Evolutionary conservation across 64 coral and sea anemone species (phyloP), one percentile per base, ranked within the genome.

Genomic region (Exaiptasia diaphana): DNA sequence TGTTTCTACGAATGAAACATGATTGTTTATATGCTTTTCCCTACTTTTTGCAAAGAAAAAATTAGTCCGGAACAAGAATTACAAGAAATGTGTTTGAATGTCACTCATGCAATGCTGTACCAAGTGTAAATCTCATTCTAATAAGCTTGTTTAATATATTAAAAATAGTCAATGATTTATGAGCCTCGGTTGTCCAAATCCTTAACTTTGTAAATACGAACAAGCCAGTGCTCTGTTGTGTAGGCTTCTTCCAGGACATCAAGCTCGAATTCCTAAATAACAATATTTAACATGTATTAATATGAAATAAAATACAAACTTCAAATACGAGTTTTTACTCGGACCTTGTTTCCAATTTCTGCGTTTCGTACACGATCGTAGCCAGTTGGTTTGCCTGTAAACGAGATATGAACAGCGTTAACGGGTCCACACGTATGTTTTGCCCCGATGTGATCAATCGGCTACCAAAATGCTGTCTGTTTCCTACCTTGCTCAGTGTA

Each of bases 151-250:
- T 65, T 65, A 17, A 37, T 37, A 65, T 65, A 65, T 65, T 65
- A 65, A 65, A 65, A 65, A 65, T 65, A 65, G 30, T 4, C 30
- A 35, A 28, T 65, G 13, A 65, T 65, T 69, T 83, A 97, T 2
- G 83, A 83, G 40, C 95, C 95, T 75, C 95, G 78, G 84, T 99
- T 99, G 18, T 99, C 95, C 58, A 99, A 85, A 75, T 99, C 95
- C 57, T 99, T 99, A 21, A 99, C 95, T 86, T 93, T 99, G 85
- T 99, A 99, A 74, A 99, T 99, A 80, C 95, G 85, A 53, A 99
- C 95, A 73, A 99, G 85, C 95, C 95, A 99, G 50, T 99, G 95
- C 75, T 99, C 95, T 2, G 95, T 99, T 38, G 95, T 99, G 69
- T 99, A 99, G 31, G 95, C 95, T 31, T 99, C 95, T 43, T 99